Conservation (phyloP, 1,140 invertebrate genomes). For the Euwallacea fornicatus region DNA sequence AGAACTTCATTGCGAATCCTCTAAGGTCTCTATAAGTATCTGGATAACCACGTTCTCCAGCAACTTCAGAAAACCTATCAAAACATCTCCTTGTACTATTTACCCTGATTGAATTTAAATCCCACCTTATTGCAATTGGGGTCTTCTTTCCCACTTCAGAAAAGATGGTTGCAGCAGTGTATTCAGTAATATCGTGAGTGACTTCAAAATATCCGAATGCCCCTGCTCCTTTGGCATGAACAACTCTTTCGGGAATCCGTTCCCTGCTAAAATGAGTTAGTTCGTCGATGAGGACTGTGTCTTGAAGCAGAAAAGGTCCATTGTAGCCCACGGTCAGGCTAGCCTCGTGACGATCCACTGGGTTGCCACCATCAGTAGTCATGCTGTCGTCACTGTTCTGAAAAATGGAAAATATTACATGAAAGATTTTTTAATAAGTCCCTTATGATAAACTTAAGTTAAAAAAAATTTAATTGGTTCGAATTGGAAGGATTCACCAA, state of each 20-base stretch:
- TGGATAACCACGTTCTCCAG: constrained; percentile 64
- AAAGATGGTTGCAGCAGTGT: constrained; percentile 80
- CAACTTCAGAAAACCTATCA: constrained; percentile 33
- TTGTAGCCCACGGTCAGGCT: constrained; percentile 78
- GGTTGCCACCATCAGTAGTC: constrained; percentile 70
- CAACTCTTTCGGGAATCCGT: constrained; percentile 95
- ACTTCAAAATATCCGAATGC: constrained; percentile 97
- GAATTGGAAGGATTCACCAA: too few species aligned
- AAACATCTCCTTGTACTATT: constrained; percentile 1
- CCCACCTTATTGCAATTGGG: constrained; percentile 71
- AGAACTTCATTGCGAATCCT: constrained; percentile 86
- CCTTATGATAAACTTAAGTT: too few species aligned
- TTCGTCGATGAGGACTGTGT: constrained; percentile 88
- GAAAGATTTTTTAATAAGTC: too few species aligned
- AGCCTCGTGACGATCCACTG: constrained; percentile 70
- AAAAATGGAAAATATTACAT: background rate
- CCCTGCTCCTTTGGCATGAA: constrained; percentile 96
- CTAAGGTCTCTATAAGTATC: constrained; percentile 82
- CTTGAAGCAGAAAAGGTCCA: constrained; percentile 88
- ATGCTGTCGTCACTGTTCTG: constrained; percentile 32
- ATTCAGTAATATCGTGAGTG: constrained; percentile 79
- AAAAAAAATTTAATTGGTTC: too few species aligned
- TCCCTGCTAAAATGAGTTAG: constrained; percentile 93
- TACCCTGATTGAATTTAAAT: background rate
- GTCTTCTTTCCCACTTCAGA: constrained; percentile 79